Base-by-base conservation (phyloP, 1,140 invertebrate genomes). In the Prorops nasuta region DNA sequence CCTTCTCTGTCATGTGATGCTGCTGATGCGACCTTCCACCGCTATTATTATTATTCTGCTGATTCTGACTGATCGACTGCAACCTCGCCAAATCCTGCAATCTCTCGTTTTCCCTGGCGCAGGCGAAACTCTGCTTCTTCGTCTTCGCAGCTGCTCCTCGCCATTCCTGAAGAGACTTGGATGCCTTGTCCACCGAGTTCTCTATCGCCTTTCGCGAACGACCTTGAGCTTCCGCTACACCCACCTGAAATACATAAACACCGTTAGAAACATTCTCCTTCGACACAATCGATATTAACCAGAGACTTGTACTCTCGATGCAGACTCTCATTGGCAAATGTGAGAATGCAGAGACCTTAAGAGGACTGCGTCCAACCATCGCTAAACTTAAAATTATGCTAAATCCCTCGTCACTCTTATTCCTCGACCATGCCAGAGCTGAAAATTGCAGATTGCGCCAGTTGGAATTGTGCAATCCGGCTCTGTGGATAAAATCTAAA, bases 71-170 rank as follows among this genome's bases (percentile, higher is more conserved):
- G 42, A 76, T 69, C 21, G 69, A 68, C 45, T 74, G 72, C 35
- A 76, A 51, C 35, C 72, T 54, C 15, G 72, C 69, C 2, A 76
- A 24, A 64, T 94, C 91, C 73, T 94, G 91, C 22, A 94, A 72
- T 64, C 92, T 90, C 72, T 95, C 92, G 64, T 94, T 94, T 55
- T 94, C 91, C 14, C 91, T 80, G 0, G 90, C 88, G 51, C 87
- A 86, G 0, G 84, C 69, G 61, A 93, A 92, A 51, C 90, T 92
- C 45, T 90, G 83, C 65, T 92, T 91, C 69, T 94, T 94, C 15
- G 86, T 85, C 69, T 94, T 95, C 0, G 84, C 83, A 67, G 96
- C 92, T 16, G 88, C 86, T 15, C 84, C 81, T 36, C 94, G 81
- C 87, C 90, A 93, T 56, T 98, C 94, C 34, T 83, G 81, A 19